Evolutionary conservation across 2,797 vertebrate genomes (phyloP), one percentile per base, ranked within the genome.

Genomic region (Dendrocincla fuliginosa): DNA sequence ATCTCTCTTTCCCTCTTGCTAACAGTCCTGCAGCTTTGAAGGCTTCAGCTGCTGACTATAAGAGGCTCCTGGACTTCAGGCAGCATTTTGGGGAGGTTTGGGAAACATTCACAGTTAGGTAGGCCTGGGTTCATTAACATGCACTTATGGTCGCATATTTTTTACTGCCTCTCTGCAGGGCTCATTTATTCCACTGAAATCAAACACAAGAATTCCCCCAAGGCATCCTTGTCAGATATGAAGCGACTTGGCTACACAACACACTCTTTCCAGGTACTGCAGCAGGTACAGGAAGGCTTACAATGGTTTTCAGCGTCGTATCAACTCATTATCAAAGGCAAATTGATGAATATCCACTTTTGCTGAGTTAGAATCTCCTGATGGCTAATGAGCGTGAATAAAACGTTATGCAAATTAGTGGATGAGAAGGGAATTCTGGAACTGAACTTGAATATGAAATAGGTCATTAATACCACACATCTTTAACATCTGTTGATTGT

Each of bases 121-220:
- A 94, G 30, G 47, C 60, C 61, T 78, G 25, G 10, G 24, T 64
- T 94, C 78, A 89, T 96, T 85, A 92, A 68, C 84, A 93, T 92
- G 93, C 42, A 0, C 56, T 95, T 46, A 16, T 5, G 24, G 70
- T 85, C 88, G 90, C 63, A 33, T 95, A 76, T 87, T 92, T 95
- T 94, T 96, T 91, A 89, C 81, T 89, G 89, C 89, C 57, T 96
- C 84, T 96, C 78, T 93, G 89, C 89, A 91, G 90, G 94, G 71
- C 89, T 96, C 96, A 95, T 97, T 94, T 96, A 85, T 94, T 94
- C 89, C 87, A 56, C 71, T 57, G 81, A 94, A 97, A 95, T 88
- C 93, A 93, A 96, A 87, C 85, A 92, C 63, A 50, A 83, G 85
- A 93, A 90, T 93, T 95, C 90, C 90, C 91, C 53, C 37, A 77